phyloP scores from a whole-genome alignment of 2,888 invertebrate species.

The Caenorhabditis afra region DNA sequence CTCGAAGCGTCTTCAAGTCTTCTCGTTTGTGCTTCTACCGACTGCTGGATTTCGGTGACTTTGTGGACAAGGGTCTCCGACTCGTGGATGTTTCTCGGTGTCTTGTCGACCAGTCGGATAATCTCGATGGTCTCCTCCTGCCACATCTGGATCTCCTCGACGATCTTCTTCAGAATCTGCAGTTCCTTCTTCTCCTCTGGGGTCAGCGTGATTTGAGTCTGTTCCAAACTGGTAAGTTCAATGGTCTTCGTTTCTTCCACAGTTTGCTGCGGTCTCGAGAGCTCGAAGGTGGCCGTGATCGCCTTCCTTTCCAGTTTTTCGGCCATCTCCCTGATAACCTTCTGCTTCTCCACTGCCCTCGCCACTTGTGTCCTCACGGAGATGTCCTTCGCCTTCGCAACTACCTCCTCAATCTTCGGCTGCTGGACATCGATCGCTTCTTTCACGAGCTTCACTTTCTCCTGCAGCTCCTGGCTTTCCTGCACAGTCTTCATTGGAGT shows the following conservation, averaged over 20 bases:
- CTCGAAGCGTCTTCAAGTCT: conserved; percentile 50
- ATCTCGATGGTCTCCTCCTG: conserved; percentile 65
- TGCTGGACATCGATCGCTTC: conserved; percentile 59
- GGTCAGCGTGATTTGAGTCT: conserved; percentile 50
- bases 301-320: conserved; percentile 56
- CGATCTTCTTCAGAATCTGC: conserved; percentile 60
- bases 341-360: conserved; percentile 53
- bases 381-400: conserved; percentile 44
- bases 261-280: conserved; percentile 44
- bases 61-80: conserved; percentile 43
- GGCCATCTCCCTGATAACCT: conserved; percentile 57
- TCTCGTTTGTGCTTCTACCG: conserved; percentile 48
- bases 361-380: conserved; percentile 44
- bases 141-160: conserved; percentile 65
- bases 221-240: conserved; percentile 49
- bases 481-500: conserved; percentile 60
- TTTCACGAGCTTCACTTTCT: conserved; percentile 59
- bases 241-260: conserved; percentile 59
- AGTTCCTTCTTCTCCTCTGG: conserved; percentile 56
- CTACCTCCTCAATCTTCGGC: conserved; percentile 59
- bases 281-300: conserved; percentile 47
- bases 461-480: conserved; percentile 57
- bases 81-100: conserved; percentile 46
- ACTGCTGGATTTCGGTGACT: conserved; percentile 54
- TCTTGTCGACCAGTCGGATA: conserved; percentile 47